phyloP scores from a whole-genome alignment of 2,113 vertebrate species.

The Spea bombifrons region DNA sequence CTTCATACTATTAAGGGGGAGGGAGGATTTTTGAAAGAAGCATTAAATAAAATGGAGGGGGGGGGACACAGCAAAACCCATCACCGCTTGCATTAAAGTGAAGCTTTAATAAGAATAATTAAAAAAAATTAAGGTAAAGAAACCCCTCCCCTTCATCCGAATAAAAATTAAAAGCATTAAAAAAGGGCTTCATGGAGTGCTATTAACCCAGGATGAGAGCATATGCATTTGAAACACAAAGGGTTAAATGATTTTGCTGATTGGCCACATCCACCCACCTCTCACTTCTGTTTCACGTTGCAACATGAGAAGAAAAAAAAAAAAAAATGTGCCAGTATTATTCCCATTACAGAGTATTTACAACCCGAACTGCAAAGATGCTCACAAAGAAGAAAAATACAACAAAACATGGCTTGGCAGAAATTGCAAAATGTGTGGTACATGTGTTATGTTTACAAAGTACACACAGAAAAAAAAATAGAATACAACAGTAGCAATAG shows the following conservation, averaged over 20 bases:
- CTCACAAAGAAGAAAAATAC: slow-evolving; percentile 85
- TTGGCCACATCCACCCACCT: slow-evolving; percentile 58
- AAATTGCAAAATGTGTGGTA: slow-evolving; percentile 76
- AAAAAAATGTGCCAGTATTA: slow-evolving; percentile 89
- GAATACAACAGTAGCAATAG: slow-evolving; percentile 85
- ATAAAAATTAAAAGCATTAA: slow-evolving; percentile 61
- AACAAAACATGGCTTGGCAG: slow-evolving; percentile 77
- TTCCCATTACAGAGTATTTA: slow-evolving; percentile 88
- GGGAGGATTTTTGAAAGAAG: slow-evolving; percentile 64
- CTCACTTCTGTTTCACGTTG: slow-evolving; percentile 42
- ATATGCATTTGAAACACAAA: neutral
- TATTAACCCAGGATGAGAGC: slow-evolving; percentile 52
- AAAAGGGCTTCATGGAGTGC: slow-evolving; percentile 79
- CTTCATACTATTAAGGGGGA: slow-evolving; percentile 55
- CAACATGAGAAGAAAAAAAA: slow-evolving; percentile 64
- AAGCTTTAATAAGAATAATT: slow-evolving; percentile 30
- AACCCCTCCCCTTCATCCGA: slow-evolving; percentile 51
- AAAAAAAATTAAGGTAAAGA: slow-evolving; percentile 2
- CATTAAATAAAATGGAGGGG: slow-evolving; percentile 58
- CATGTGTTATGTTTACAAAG: slow-evolving; percentile 84
- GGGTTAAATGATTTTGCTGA: slow-evolving; percentile 62
- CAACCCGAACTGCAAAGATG: slow-evolving; percentile 91
- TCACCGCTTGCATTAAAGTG: slow-evolving; percentile 53
- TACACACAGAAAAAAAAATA: slow-evolving; percentile 63
- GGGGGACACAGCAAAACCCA: slow-evolving; percentile 57